phyloP scores from a whole-genome alignment of 2,888 invertebrate genomes.

The Metacarcinus magister region DNA sequence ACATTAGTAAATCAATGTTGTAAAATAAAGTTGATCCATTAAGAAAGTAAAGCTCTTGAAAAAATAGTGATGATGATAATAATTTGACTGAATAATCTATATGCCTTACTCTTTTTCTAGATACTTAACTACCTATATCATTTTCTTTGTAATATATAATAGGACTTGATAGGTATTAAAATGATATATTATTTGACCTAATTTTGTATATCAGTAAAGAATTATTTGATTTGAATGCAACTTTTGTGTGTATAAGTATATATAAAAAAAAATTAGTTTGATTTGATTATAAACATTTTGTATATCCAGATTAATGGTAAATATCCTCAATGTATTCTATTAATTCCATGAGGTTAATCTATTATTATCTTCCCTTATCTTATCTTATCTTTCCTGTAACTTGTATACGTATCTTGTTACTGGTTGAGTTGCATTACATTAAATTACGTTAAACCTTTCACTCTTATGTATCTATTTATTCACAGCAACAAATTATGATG shows the following conservation, averaged over 20 bases:
- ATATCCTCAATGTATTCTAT: not conserved
- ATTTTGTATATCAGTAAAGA: not conserved
- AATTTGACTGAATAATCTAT: not conserved
- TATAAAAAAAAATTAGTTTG: not conserved
- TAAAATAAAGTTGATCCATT: not conserved
- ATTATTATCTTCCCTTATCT: not conserved
- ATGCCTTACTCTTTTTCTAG: slow-evolving; percentile 44
- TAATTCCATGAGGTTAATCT: not conserved
- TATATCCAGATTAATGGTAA: not conserved
- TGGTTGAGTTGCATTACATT: slow-evolving; percentile 6
- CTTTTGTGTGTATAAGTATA: not conserved
- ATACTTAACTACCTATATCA: not conserved
- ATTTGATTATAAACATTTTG: not conserved
- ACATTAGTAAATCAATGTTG: slow-evolving; percentile 35
- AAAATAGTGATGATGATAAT: not conserved
- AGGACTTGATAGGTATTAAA: not conserved
- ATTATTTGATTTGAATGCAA: not conserved
- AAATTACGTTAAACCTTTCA: slow-evolving; percentile 30
- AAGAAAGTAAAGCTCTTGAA: not conserved
- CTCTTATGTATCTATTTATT: not conserved
- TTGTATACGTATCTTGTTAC: not conserved
- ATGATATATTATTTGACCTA: not conserved
- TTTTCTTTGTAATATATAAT: not conserved
- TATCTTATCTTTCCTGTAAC: not conserved
- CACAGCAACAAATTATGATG: not conserved